Base-by-base conservation (phyloP, 2,888 invertebrate species). In the Alloscopus bannaensis region DNA sequence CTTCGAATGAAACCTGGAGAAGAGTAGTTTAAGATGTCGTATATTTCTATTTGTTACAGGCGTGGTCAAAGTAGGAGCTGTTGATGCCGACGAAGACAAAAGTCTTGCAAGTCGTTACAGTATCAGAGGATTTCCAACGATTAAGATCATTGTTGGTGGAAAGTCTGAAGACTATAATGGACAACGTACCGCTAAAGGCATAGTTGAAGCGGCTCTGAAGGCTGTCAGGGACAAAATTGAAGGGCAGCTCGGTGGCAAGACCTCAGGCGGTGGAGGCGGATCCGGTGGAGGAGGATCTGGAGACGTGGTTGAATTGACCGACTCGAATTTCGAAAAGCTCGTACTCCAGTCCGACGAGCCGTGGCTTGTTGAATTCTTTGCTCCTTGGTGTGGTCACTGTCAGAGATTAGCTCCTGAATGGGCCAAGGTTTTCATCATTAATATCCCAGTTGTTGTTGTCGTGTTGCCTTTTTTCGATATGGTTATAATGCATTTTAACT, bases 351-450 rank as follows among this genome's bases (percentile, higher is more conserved):
- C 97, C 60, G 95, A 98, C 18, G 98, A 99, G 87, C 91, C 97
- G 88, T 99, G 98, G 98, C 89, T 99, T 85, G 97, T 99, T 1
- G 98, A 99, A 89, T 99, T 99, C 91, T 99, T 93, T 89, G 99
- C 99, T 4, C 96, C 96, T 0, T 97, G 97, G 95, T 90, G 90
- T 86, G 90, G 97, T 3, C 97, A 98, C 89, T 98, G 98, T 90
- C 98, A 99, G 90, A 97, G 94, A 88, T 90, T 99, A 69, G 98
- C 95, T 70, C 99, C 99, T 0, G 95, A 98, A 84, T 99, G 98
- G 98, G 95, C 94, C 13, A 93, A 94, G 87, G 75, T 75, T 22
- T 26, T n/a, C n/a, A n/a, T n/a, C n/a, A n/a, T n/a, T n/a, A n/a
- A n/a, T n/a, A n/a, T n/a, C n/a, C n/a, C n/a, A n/a, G n/a, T n/a